Evolutionary conservation across 1,140 invertebrate species (phyloP), one percentile per base, ranked within the genome.

Genomic region (Danaus plexippus): DNA sequence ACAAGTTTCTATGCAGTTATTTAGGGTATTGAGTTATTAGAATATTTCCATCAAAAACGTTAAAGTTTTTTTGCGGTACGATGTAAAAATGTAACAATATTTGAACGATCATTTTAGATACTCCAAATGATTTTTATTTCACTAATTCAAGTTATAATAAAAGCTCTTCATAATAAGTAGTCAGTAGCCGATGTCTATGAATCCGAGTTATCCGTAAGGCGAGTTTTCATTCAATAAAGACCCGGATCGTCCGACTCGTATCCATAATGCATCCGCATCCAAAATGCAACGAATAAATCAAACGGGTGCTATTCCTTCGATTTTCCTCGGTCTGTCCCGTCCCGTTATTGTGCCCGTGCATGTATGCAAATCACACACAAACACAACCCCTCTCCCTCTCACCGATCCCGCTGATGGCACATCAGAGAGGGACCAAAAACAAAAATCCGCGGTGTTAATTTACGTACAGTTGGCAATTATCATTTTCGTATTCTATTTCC

Each of bases 381-480:
- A 80, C 69, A 71, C 50, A 55, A 12, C 51, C 64, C 65, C 43
- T 80, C 78, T 62, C 71, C 22, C 61, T 80, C 73, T 48, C 68
- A 67, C 73, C 15, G 15, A 9, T 43, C 42, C n/a, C 43, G 7
- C 47, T 41, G 43, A 13, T 15, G n/a, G 54, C 50, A 45, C 40
- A 15, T 15, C 9, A 54, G 66, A 80, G 52, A 56, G 75, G 71
- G 74, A 81, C 66, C 65, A 70, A 75, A 58, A 61, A 61, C 70
- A 65, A 15, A 15, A 71, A 82, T 80, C 74, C 71, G 64, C 77
- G 73, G 81, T 84, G 83, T 86, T 86, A 86, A 86, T 86, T 86
- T 81, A 82, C 80, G 78, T 81, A 83, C 82, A 77, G 73, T 81
- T 84, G 80, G 79, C 82, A 86, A 86, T 86, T 86, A 86, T 86